Conservation (phyloP, 1,140 invertebrate species). For the Antheraea pernyi region DNA sequence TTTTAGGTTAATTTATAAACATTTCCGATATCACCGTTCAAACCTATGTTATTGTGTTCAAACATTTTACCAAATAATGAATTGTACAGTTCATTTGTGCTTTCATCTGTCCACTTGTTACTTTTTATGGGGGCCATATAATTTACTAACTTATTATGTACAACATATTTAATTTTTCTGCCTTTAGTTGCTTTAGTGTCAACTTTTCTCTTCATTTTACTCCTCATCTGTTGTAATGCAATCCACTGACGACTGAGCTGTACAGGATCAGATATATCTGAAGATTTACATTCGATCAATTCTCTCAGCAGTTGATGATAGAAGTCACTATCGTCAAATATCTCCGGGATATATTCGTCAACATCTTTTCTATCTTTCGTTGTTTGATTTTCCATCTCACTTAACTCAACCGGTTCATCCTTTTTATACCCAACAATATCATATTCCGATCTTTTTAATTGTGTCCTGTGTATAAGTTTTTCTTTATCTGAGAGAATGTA, state of each 20-base stretch:
- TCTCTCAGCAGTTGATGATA: constrained; percentile 96
- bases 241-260: constrained; percentile 92
- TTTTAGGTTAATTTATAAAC: constrained; percentile 45
- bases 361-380: constrained; percentile 63
- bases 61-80: constrained; percentile 90
- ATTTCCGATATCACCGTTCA: constrained; percentile 55
- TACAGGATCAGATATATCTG: constrained; percentile 89
- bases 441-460: constrained; percentile 88
- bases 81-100: constrained; percentile 89
- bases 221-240: constrained; percentile 93
- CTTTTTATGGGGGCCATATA: constrained; percentile 93
- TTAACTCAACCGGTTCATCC: constrained; percentile 44
- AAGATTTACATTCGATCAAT: constrained; percentile 94
- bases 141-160: constrained; percentile 95
- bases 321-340: constrained; percentile 98
- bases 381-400: constrained; percentile 39
- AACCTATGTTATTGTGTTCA: constrained; percentile 67
- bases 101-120: constrained; percentile 86
- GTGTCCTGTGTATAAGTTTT: constrained; percentile 89
- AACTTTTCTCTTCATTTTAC: constrained; percentile 93
- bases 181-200: constrained; percentile 96
- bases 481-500: constrained; percentile 89
- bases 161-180: constrained; percentile 92
- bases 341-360: constrained; percentile 88
- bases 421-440: constrained; percentile 83